phyloP scores from a whole-genome alignment of 2,113 vertebrate species.

The Canis aureus region DNA sequence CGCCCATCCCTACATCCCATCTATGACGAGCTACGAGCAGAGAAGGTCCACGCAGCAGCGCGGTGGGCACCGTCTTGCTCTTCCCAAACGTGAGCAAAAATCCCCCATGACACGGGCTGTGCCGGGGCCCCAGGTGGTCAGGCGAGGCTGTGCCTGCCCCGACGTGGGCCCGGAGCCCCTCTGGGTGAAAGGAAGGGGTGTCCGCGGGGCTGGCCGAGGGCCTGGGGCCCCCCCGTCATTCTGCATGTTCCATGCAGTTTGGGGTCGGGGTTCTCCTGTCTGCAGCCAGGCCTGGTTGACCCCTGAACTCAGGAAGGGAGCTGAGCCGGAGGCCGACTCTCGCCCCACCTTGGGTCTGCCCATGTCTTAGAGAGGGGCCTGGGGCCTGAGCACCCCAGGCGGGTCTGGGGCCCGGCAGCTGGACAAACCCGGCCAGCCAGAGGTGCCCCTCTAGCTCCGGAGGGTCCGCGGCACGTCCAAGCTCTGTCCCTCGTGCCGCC shows the following conservation, averaged over 20 bases:
- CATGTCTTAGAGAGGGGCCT: not conserved
- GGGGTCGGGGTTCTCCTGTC: not conserved
- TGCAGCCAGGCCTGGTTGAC: too few relatives aligned
- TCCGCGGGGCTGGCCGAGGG: not conserved
- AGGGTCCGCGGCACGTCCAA: not conserved
- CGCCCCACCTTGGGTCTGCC: fast-evolving
- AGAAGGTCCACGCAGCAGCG: too few relatives aligned
- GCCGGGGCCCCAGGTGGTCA: fast-evolving
- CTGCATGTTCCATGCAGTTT: not conserved
- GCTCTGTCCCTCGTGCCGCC: fast-evolving
- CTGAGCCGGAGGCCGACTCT: not conserved
- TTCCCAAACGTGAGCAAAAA: not conserved
- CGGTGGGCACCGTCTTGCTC: fast-evolving
- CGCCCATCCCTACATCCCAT: too few relatives aligned
- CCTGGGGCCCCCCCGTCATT: fast-evolving
- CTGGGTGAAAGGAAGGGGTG: not conserved
- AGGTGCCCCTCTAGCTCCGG: fast-evolving
- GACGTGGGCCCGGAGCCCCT: not conserved
- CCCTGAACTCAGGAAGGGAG: not conserved
- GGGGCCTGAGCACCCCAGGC: fast-evolving
- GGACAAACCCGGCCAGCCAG: too few relatives aligned
- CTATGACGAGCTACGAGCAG: too few relatives aligned
- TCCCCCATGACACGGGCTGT: fast-evolving
- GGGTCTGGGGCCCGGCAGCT: not conserved
- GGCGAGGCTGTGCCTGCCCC: not conserved